phyloP scores from a whole-genome alignment of 2,888 invertebrate species.

The Hesperia comma region DNA sequence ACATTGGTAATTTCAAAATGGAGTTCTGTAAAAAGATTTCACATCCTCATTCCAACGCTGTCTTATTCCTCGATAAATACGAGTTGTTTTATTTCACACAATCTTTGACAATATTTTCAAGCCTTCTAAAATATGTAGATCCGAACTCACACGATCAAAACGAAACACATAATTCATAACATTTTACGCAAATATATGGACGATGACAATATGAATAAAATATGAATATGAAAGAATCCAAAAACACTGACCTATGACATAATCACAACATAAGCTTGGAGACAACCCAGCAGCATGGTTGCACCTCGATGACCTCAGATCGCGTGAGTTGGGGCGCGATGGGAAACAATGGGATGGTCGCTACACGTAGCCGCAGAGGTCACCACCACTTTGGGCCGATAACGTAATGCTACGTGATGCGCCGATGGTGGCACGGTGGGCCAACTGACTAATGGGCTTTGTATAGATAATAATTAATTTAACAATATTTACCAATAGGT shows the following conservation, averaged over 20 bases:
- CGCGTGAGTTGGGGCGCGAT: constrained; percentile 39
- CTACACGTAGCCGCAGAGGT: constrained; percentile 14
- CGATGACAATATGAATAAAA: too few relatives aligned
- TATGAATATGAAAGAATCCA: background rate
- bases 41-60: too few relatives aligned
- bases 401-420: constrained; percentile 26
- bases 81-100: too few relatives aligned
- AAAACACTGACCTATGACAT: background rate
- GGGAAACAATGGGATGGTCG: constrained; percentile 43
- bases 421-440: constrained; percentile 26
- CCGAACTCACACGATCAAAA: too few relatives aligned
- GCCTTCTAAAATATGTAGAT: too few relatives aligned
- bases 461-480: too few relatives aligned
- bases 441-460: background rate
- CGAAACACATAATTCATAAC: too few relatives aligned
- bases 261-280: background rate
- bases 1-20: background rate
- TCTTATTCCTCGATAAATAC: too few relatives aligned
- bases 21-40: background rate
- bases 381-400: constrained; percentile 7
- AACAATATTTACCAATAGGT: too few relatives aligned
- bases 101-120: too few relatives aligned
- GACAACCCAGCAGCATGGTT: constrained; percentile 12
- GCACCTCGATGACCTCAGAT: constrained; percentile 41
- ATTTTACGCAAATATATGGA: too few relatives aligned